Conservation (phyloP, 2,888 invertebrate species). For the Drosophila fungiperda region DNA sequence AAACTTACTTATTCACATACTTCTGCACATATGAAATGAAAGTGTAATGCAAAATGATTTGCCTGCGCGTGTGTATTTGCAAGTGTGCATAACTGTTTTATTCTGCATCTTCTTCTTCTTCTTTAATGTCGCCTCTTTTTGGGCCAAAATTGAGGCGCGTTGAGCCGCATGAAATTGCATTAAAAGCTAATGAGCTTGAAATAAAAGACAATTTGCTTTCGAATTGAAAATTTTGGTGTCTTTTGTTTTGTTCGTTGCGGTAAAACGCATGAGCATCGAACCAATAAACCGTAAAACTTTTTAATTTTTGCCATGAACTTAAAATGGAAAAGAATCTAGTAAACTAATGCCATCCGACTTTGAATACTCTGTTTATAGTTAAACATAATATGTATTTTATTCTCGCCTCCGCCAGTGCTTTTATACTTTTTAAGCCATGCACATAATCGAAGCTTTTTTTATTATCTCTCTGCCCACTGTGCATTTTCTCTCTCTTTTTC, state of each 20-base stretch:
- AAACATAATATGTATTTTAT: neutral
- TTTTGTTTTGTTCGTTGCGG: slow-evolving; percentile 28
- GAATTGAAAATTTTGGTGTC: slow-evolving; percentile 59
- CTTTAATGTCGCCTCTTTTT: slow-evolving; percentile 21
- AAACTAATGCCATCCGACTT: neutral
- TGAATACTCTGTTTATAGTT: slow-evolving; percentile 9
- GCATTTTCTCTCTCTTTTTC: neutral
- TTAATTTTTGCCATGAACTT: slow-evolving; percentile 39
- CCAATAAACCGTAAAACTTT: slow-evolving; percentile 41
- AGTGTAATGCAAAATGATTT: slow-evolving; percentile 70
- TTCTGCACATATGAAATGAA: slow-evolving; percentile 53
- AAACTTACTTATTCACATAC: slow-evolving; percentile 3
- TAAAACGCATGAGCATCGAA: slow-evolving; percentile 25
- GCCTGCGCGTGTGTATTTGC: slow-evolving; percentile 15
- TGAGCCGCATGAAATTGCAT: slow-evolving; percentile 79
- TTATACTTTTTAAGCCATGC: neutral
- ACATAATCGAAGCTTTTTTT: neutral
- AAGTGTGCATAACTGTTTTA: neutral
- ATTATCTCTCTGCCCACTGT: neutral
- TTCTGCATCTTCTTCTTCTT: neutral
- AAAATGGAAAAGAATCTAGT: slow-evolving; percentile 1
- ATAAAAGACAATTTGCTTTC: slow-evolving; percentile 77
- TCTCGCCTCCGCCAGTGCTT: too few species aligned
- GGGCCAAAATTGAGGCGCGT: slow-evolving; percentile 70
- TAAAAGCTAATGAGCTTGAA: slow-evolving; percentile 78